These are phyloP conservation scores for Anoplius nigerrimus DNA, from an alignment of 2,888 invertebrate species.

Conservation along the genomic window DNA sequence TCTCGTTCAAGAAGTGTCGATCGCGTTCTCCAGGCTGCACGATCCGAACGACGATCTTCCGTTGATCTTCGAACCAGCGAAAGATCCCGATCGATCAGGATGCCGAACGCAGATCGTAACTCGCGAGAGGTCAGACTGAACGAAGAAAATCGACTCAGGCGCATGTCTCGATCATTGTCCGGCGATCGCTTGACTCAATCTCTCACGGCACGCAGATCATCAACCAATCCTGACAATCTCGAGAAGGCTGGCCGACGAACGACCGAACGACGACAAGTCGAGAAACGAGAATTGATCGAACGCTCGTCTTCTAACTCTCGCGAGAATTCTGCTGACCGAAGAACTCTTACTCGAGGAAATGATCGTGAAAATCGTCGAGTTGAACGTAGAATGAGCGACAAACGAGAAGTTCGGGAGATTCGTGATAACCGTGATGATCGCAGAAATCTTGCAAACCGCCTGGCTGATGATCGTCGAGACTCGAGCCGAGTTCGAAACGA, in stretches of 20 bases:
- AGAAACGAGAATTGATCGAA: neutral
- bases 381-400: neutral
- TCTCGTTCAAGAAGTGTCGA: conserved; percentile 34
- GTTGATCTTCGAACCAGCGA: neutral
- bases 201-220: neutral
- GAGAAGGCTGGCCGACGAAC: neutral
- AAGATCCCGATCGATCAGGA: too few relatives aligned
- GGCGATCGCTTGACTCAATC: neutral
- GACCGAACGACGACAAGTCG: neutral
- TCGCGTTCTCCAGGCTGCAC: neutral
- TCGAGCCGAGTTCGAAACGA: neutral
- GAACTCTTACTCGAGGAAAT: neutral
- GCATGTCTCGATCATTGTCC: conserved; percentile 10
- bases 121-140: neutral
- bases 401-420: neutral
- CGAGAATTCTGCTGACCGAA: neutral
- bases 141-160: conserved; percentile 6
- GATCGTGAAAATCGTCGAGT: neutral
- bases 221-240: conserved; percentile 16
- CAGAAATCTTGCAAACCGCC: conserved; percentile 1
- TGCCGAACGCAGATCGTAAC: too few relatives aligned
- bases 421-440: conserved; percentile 16
- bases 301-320: too few relatives aligned
- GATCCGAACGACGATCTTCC: conserved; percentile 10
- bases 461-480: too few relatives aligned